These are phyloP conservation scores for Sminthopsis crassicaudata DNA, from an alignment of 2,113 vertebrate genomes.

Conservation along the genomic window DNA sequence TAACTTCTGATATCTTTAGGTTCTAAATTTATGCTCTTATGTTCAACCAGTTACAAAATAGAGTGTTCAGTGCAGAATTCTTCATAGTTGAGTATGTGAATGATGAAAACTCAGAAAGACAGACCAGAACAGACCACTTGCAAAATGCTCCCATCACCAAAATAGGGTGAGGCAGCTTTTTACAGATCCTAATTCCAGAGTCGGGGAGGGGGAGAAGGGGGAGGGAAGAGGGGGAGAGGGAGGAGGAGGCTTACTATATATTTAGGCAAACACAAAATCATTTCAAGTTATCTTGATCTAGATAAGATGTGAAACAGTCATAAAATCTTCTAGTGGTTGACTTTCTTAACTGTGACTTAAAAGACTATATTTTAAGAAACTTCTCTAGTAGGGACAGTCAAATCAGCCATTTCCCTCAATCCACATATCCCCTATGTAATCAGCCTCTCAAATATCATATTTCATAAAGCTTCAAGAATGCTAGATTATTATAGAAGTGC, in stretches of 20 bases:
- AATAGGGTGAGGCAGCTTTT: conserved; percentile 26
- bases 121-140: conserved; percentile 12
- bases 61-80: neutral
- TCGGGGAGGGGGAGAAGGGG: accelerated
- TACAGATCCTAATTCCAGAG: neutral
- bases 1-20: neutral
- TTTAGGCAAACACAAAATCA: neutral
- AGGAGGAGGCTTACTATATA: neutral
- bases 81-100: conserved; percentile 2
- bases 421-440: neutral
- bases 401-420: conserved; percentile 34
- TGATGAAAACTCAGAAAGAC: neutral
- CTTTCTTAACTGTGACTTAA: conserved; percentile 23
- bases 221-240: accelerated
- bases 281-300: conserved; percentile 8
- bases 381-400: conserved; percentile 31
- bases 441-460: neutral
- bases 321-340: neutral
- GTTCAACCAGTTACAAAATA: neutral
- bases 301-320: neutral
- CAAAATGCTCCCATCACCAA: neutral
- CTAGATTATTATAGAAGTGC: neutral
- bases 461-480: neutral
- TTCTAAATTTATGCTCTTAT: neutral
- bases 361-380: neutral